Conservation (phyloP, 2,888 invertebrate species). For the Cheilosia pagana region DNA sequence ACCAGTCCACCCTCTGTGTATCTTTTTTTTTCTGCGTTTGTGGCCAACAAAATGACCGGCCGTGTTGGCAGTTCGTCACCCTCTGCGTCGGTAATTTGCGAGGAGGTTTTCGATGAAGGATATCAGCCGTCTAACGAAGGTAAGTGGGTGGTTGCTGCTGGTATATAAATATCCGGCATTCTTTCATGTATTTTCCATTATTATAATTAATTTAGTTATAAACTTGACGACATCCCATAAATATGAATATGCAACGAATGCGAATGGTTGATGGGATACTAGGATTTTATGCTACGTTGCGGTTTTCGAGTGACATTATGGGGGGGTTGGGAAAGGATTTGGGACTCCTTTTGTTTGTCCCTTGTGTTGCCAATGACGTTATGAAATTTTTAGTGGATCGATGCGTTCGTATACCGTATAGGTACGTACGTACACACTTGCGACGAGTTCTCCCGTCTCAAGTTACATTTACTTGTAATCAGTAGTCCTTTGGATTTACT, state of each 20-base stretch:
- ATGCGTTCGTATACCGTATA: conserved; percentile 37
- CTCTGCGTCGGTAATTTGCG: conserved; percentile 86
- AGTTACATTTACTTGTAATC: neutral
- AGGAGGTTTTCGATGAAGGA: conserved; percentile 93
- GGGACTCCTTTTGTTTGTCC: conserved; percentile 52
- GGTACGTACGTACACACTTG: neutral
- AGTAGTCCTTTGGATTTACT: neutral
- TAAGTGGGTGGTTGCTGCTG: conserved; percentile 82
- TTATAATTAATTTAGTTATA: conserved; percentile 24
- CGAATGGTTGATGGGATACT: neutral
- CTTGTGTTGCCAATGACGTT: conserved; percentile 70
- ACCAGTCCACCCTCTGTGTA: neutral
- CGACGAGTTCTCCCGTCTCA: neutral
- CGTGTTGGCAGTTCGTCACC: conserved; percentile 79
- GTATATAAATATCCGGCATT: conserved; percentile 32
- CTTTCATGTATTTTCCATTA: conserved; percentile 7
- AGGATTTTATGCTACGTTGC: conserved; percentile 12
- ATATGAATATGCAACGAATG: conserved; percentile 43
- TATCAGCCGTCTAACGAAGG: conserved; percentile 93
- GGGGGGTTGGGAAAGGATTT: conserved; percentile 15
- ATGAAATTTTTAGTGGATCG: conserved; percentile 65
- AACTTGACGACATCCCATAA: conserved; percentile 7
- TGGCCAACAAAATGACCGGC: conserved; percentile 65
- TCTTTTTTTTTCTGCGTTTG: neutral
- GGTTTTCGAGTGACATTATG: neutral